Evolutionary conservation across 2,113 vertebrate genomes (phyloP).

Genomic region (Chunga burmeisteri): DNA sequence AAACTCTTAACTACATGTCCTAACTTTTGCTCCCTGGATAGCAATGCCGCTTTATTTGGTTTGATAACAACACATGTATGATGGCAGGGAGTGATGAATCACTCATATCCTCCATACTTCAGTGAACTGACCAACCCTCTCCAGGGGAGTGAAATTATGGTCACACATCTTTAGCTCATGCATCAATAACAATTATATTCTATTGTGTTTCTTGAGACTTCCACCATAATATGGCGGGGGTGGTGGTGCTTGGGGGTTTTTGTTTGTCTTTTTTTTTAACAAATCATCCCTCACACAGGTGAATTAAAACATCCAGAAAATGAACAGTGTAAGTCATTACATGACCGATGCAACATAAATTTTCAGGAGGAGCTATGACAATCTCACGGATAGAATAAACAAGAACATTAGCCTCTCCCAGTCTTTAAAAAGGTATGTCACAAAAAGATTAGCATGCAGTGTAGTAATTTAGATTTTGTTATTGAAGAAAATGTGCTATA

Average conservation of each 20-base stretch:
- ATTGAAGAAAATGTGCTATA: background rate
- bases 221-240: background rate
- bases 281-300: background rate
- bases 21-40: slow-evolving; percentile 73
- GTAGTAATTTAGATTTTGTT: background rate
- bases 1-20: slow-evolving; percentile 68
- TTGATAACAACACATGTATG: slow-evolving; percentile 53
- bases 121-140: slow-evolving; percentile 37
- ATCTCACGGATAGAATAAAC: background rate
- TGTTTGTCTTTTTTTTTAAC: background rate
- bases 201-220: slow-evolving; percentile 15
- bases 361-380: background rate
- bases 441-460: background rate
- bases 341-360: background rate
- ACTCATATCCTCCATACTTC: slow-evolving; percentile 30
- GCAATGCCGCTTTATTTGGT: slow-evolving; percentile 78
- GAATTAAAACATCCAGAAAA: background rate
- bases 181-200: slow-evolving; percentile 43
- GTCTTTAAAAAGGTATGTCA: background rate
- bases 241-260: background rate
- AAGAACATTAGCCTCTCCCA: background rate
- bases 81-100: slow-evolving; percentile 56
- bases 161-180: slow-evolving; percentile 36
- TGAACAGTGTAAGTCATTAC: background rate
- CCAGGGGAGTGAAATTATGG: slow-evolving; percentile 36